These are phyloP conservation scores for Nasonia vitripennis DNA, from an alignment of 1,140 invertebrate species.

Conservation along the genomic window DNA sequence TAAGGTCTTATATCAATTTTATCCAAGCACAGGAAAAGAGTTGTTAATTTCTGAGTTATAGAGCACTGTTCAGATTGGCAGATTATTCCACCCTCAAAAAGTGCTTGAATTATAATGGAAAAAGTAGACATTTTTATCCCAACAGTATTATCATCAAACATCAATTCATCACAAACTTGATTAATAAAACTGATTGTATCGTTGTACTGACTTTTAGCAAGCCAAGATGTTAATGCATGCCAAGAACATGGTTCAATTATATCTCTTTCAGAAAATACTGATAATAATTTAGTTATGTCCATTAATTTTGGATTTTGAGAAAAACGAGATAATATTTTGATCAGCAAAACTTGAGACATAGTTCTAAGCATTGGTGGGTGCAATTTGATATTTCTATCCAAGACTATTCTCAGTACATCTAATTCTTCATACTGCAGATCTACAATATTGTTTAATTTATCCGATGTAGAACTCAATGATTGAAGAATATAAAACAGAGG, in stretches of 20 bases:
- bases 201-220: slow-evolving; percentile 19
- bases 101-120: slow-evolving; percentile 44
- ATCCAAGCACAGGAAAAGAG: slow-evolving; percentile 33
- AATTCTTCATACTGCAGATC: slow-evolving; percentile 55
- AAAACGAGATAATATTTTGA: slow-evolving; percentile 55
- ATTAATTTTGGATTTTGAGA: slow-evolving; percentile 42
- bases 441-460: slow-evolving; percentile 19
- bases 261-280: slow-evolving; percentile 54
- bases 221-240: slow-evolving; percentile 20
- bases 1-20: slow-evolving; percentile 54
- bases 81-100: slow-evolving; percentile 41
- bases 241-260: slow-evolving; percentile 30
- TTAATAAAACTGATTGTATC: slow-evolving; percentile 10
- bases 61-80: slow-evolving; percentile 39
- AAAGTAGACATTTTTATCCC: slow-evolving; percentile 34
- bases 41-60: slow-evolving; percentile 19
- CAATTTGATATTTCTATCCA: slow-evolving; percentile 59
- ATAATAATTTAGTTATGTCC: slow-evolving; percentile 51
- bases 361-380: slow-evolving; percentile 57
- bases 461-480: slow-evolving; percentile 20
- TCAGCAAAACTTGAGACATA: slow-evolving; percentile 58
- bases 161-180: slow-evolving; percentile 17
- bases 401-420: slow-evolving; percentile 52
- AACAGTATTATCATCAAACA: slow-evolving; percentile 16
- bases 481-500: slow-evolving; percentile 65